These are phyloP conservation scores for Hyposmocoma kahamanoa DNA, from an alignment of 1,140 invertebrate genomes.

Conservation along the genomic window DNA sequence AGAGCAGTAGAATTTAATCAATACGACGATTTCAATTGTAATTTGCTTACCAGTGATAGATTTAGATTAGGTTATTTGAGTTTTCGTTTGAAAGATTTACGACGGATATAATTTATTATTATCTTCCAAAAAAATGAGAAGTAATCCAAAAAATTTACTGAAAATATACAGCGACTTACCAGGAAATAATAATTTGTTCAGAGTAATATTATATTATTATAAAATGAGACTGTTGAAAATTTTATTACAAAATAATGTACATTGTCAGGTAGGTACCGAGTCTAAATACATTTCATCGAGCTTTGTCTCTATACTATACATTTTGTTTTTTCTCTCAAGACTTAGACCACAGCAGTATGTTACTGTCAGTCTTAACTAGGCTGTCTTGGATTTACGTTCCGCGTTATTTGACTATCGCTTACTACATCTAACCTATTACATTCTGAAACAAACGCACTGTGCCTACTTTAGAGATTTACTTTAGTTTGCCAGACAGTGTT, in stretches of 20 bases:
- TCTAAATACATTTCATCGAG: no score
- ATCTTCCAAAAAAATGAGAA: no score
- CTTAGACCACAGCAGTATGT: slow-evolving; percentile 13
- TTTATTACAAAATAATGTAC: not conserved
- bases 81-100: no score
- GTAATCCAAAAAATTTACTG: no score
- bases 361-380: slow-evolving; percentile 53
- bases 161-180: not conserved
- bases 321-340: slow-evolving; percentile 1
- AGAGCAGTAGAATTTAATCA: not conserved
- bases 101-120: no score
- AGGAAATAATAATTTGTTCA: not conserved
- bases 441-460: not conserved
- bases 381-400: slow-evolving; percentile 57
- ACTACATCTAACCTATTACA: slow-evolving; percentile 14
- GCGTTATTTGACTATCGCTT: slow-evolving; percentile 49
- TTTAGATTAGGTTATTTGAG: no score
- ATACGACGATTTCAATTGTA: no score
- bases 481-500: no score
- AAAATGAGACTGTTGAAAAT: not conserved
- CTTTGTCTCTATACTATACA: no score
- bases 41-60: no score
- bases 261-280: no score
- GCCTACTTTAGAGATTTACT: no score
- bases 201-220: not conserved